Conservation (phyloP, 2,797 vertebrate species). For the Acanthornis magna region DNA sequence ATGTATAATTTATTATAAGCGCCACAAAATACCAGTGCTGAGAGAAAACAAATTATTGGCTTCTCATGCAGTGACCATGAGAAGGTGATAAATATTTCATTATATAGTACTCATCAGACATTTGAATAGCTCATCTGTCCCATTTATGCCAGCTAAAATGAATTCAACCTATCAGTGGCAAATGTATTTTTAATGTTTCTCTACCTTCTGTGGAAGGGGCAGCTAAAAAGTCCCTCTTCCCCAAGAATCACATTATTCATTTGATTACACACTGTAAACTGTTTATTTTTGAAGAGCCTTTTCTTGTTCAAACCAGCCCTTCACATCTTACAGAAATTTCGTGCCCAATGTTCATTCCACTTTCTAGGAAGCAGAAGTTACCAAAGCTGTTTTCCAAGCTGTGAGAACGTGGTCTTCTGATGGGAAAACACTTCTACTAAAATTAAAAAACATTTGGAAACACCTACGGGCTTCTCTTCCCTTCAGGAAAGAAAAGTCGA, state of each 20-base stretch:
- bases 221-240: slow-evolving; percentile 40
- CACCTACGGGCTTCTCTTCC: not conserved
- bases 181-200: slow-evolving; percentile 78
- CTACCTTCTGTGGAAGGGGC: slow-evolving; percentile 39
- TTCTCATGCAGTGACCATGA: slow-evolving; percentile 69
- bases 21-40: slow-evolving; percentile 54
- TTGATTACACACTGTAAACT: slow-evolving; percentile 27
- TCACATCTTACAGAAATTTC: not conserved
- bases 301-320: not conserved
- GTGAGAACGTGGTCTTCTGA: not conserved
- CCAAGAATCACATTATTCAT: slow-evolving; percentile 15
- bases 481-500: not conserved
- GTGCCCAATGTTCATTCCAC: not conserved
- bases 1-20: slow-evolving; percentile 69
- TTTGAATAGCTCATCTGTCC: slow-evolving; percentile 77
- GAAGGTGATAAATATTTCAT: slow-evolving; percentile 75
- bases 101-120: slow-evolving; percentile 68
- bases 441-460: not conserved
- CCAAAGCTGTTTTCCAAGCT: not conserved
- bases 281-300: slow-evolving; percentile 19
- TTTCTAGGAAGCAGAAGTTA: not conserved
- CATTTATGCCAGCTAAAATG: slow-evolving; percentile 79
- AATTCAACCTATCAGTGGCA: slow-evolving; percentile 75
- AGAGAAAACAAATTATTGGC: slow-evolving; percentile 72
- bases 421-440: not conserved